Evolutionary conservation across 2,888 invertebrate genomes (phyloP), one percentile per base, ranked within the genome.

Genomic region (Trissolcus japonicus): DNA sequence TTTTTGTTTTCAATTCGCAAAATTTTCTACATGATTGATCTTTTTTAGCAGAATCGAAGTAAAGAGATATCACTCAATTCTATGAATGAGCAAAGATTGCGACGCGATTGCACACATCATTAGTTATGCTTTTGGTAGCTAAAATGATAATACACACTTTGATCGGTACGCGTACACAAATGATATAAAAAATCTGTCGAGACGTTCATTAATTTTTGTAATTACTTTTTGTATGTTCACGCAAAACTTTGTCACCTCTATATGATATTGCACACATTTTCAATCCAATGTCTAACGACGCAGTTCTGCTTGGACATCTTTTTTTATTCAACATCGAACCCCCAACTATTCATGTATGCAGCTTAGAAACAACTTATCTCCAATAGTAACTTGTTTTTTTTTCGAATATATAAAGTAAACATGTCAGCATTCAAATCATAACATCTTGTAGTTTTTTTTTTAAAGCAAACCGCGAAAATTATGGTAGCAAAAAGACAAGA

Each of bases 371-470:
- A 63, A 63, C 17, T 55, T 56, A 55, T 48, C 35, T 25, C 40
- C 16, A 65, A 17, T 65, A 56, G 56, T 65, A 65, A 65, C 65
- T 54, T 56, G n/a, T n/a, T n/a, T n/a, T n/a, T 55, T 48, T 35
- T 35, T 35, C 6, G 35, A 35, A 11, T 29, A 29, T 6, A 29
- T 11, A 35, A 11, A 35, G 35, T 1, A 11, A 29, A 7, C 35
- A 35, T 35, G 11, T 35, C 35, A 35, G 11, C 6, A 35, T 35
- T 35, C 6, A 35, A 35, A 35, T 9, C 11, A 46, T 46, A 4
- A 14, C 46, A 46, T 19, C 19, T 1, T 19, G 1, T 4, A 35
- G 46, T 46, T 46, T 46, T 25, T 25, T 25, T 25, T 3, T 4
- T 3, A 25, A 25, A 25, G 25, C 25, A 25, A 25, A 25, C 2